Evolutionary conservation across 1,140 invertebrate species (phyloP).

Genomic region (Caenorhabditis remanei): DNA sequence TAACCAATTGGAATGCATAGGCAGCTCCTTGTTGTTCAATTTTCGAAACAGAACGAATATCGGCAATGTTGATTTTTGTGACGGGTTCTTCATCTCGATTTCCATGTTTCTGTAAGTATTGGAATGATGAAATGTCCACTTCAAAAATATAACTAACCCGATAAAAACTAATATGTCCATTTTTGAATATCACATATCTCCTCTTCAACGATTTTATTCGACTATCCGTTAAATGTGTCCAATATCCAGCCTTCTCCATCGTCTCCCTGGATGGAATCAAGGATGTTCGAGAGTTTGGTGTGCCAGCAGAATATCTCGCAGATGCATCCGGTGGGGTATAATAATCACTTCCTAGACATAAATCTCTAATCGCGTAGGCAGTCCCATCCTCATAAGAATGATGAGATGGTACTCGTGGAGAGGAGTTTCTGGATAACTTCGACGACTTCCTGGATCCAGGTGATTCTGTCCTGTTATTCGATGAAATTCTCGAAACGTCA

Average conservation of each 20-base stretch:
- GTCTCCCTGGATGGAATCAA: conserved; percentile 64
- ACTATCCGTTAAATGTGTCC: conserved; percentile 69
- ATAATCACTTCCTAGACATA: conserved; percentile 63
- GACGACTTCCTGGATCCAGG: conserved; percentile 50
- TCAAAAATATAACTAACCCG: neutral
- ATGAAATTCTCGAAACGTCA: conserved; percentile 51
- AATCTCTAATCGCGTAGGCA: conserved; percentile 54
- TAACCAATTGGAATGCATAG: conserved; percentile 68
- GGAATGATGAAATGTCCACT: neutral
- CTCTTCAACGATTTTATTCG: conserved; percentile 71
- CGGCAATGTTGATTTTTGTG: conserved; percentile 60
- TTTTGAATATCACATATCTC: conserved; percentile 70
- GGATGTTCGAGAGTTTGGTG: conserved; percentile 63
- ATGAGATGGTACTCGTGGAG: conserved; percentile 58
- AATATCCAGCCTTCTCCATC: conserved; percentile 68
- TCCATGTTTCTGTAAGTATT: conserved; percentile 65
- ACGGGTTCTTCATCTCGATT: conserved; percentile 67
- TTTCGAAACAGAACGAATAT: conserved; percentile 66
- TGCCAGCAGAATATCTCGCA: conserved; percentile 11
- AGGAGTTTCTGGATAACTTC: conserved; percentile 47
- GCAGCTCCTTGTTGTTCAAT: conserved; percentile 67
- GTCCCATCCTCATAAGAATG: conserved; percentile 46
- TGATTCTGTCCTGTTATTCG: conserved; percentile 39
- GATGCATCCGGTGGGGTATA: conserved; percentile 71
- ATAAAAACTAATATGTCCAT: conserved; percentile 70